These are phyloP conservation scores for Holacanthus passer DNA, from an alignment of 2,113 vertebrate species.

Conservation along the genomic window DNA sequence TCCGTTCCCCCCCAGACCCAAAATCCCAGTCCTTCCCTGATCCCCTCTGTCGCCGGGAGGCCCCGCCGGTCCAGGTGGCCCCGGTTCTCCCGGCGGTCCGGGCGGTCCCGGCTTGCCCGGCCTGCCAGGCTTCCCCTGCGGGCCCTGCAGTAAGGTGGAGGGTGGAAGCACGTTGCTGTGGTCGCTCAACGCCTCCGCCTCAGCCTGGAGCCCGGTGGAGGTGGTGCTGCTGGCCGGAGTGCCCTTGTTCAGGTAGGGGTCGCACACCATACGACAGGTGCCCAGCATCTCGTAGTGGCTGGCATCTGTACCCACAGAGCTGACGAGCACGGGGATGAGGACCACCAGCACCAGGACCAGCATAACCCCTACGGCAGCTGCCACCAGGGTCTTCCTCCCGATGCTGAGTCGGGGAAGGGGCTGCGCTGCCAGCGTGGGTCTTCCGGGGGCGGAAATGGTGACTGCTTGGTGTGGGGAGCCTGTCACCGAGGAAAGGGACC, in stretches of 20 bases:
- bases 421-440: conserved; percentile 90
- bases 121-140: conserved; percentile 94
- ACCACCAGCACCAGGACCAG: conserved; percentile 96
- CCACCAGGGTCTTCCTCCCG: conserved; percentile 95
- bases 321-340: conserved; percentile 97
- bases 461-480: conserved; percentile 84
- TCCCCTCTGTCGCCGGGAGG: conserved; percentile 92
- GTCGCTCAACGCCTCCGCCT: conserved; percentile 88
- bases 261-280: conserved; percentile 97
- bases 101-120: conserved; percentile 93
- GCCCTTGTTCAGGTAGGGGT: conserved; percentile 92
- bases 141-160: conserved; percentile 94
- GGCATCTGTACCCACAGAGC: conserved; percentile 91
- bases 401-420: conserved; percentile 94
- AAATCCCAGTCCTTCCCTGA: conserved; percentile 87
- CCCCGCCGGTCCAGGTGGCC: conserved; percentile 91
- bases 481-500: conserved; percentile 76
- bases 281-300: conserved; percentile 97
- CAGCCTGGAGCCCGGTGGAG: conserved; percentile 84
- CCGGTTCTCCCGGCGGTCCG: conserved; percentile 92
- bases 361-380: conserved; percentile 94
- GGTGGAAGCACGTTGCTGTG: conserved; percentile 90
- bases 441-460: conserved; percentile 94
- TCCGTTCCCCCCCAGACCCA: conserved; percentile 89
- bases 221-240: conserved; percentile 83